A percentile compares a stretch with the other conserved stretches of the same genome.
phyloP scores from a whole-genome alignment of 1,140 invertebrate genomes.

The Leptinotarsa undecemlineata region DNA sequence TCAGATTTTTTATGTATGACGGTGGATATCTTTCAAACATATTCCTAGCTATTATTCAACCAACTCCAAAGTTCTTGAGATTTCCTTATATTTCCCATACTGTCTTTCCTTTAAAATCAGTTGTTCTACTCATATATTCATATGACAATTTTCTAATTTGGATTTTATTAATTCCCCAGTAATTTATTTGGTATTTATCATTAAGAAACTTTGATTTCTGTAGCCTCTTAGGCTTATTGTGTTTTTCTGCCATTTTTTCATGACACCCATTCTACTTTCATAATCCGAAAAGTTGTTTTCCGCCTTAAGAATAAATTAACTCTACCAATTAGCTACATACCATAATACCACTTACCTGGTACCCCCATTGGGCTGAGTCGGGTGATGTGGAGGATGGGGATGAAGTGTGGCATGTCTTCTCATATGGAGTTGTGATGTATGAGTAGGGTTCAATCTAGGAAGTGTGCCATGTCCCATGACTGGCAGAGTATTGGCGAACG shows the following conservation, averaged over 20 bases:
- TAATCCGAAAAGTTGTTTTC: too few species aligned
- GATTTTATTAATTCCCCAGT: too few species aligned
- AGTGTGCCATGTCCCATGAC: conserved; percentile 55
- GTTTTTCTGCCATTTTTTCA: too few species aligned
- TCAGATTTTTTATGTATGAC: conserved; percentile 75
- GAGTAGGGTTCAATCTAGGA: conserved; percentile 56
- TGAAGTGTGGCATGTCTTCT: conserved; percentile 48
- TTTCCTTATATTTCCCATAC: conserved; percentile 85
- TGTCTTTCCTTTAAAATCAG: conserved; percentile 74
- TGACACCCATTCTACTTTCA: too few species aligned
- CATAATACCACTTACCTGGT: conserved; percentile 40
- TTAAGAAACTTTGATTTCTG: too few species aligned
- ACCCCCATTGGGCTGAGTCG: conserved; percentile 38
- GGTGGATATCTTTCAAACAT: conserved; percentile 72
- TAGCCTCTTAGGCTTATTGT: too few species aligned
- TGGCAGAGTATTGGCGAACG: conserved; percentile 48
- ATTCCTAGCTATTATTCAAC: conserved; percentile 70
- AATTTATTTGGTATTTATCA: too few species aligned
- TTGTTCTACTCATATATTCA: conserved; percentile 66
- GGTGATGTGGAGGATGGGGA: conserved; percentile 29
- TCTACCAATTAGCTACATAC: background rate
- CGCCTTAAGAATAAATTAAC: background rate
- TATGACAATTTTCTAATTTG: too few species aligned
- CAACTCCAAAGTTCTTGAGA: conserved; percentile 78
- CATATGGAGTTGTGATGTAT: conserved; percentile 50